A percentile compares a stretch with the other conserved stretches of the same genome.
phyloP scores from a whole-genome alignment of 1,140 invertebrate genomes.

The Drosophila paulistorum region DNA sequence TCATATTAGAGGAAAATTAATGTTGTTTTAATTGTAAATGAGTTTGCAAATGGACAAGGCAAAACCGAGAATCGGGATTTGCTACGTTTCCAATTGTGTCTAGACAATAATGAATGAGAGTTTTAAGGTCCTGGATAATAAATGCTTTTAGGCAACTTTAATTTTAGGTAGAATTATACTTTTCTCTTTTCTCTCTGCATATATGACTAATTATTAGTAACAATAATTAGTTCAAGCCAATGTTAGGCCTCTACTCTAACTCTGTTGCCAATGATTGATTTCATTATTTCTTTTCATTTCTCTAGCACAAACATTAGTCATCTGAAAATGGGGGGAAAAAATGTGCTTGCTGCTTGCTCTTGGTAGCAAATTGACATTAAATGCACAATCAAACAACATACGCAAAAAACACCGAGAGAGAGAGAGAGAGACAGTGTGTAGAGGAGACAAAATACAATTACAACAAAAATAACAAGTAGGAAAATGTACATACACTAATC shows the following conservation, averaged over 20 bases:
- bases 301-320: conserved; percentile 55
- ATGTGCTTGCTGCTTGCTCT: conserved; percentile 19
- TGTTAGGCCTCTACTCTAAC: neutral
- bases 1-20: conserved; percentile 77
- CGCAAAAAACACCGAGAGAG: neutral
- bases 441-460: conserved; percentile 19
- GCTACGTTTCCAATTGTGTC: conserved; percentile 34
- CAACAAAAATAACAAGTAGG: conserved; percentile 18
- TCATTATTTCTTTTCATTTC: conserved; percentile 26
- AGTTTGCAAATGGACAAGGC: conserved; percentile 59
- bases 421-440: neutral
- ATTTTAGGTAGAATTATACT: neutral
- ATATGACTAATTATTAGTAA: conserved; percentile 40
- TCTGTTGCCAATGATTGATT: conserved; percentile 54
- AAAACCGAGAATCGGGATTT: neutral
- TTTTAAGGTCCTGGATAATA: neutral
- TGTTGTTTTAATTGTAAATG: conserved; percentile 80
- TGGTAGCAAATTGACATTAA: conserved; percentile 65
- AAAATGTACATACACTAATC: conserved; percentile 41
- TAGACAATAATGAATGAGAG: conserved; percentile 36
- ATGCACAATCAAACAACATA: conserved; percentile 66
- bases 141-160: neutral
- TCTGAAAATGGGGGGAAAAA: neutral
- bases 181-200: neutral
- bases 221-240: conserved; percentile 29